Base-by-base conservation (phyloP, 2,113 vertebrate genomes). In the Carassius gibelio region DNA sequence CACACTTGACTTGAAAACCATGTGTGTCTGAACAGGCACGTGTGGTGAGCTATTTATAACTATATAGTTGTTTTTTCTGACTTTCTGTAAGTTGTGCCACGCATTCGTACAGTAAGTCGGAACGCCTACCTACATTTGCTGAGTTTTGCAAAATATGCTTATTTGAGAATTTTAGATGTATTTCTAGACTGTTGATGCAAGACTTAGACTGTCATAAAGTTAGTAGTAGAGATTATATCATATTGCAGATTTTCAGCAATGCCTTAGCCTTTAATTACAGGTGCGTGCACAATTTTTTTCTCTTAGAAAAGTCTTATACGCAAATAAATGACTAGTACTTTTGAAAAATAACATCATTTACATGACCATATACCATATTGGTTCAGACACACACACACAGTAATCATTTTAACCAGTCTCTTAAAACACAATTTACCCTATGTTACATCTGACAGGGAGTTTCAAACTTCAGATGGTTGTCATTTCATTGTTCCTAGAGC, bases 1-100 rank as follows among this genome's bases (percentile, higher is more conserved):
- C 57, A 79, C 76, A 4, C 57, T 61, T 72, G 69, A 38, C 17
- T 72, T 42, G 4, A 71, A 42, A 72, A 15, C 36, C 1, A 45
- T 36, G 61, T 83, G 71, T 76, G 42, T 69, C 19, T 77, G 74
- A 72, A 72, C 3, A 11, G 26, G 30, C 34, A 79, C 21, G 36
- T 61, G 76, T 79, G 57, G 57, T 62, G 76, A 79, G 55, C 23
- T 79, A 79, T 79, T 59, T 77, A n/a, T 77, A 77, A 57, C 4
- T 30, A 79, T 79, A 42, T 79, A 42, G 57, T 21, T 38, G 76
- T 78, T 78, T 78, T n/a, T 78, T 10, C 76, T 79, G 30, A 5
- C 26, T 59, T 45, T 0, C 42, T 2, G 2, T 0, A 11, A 77
- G 23, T 30, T 36, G 26, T 30, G 75, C 26, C 50, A 34, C 50